These are phyloP conservation scores for Boleophthalmus pectinirostris DNA, from an alignment of 2,113 vertebrate species.

Conservation along the genomic window DNA sequence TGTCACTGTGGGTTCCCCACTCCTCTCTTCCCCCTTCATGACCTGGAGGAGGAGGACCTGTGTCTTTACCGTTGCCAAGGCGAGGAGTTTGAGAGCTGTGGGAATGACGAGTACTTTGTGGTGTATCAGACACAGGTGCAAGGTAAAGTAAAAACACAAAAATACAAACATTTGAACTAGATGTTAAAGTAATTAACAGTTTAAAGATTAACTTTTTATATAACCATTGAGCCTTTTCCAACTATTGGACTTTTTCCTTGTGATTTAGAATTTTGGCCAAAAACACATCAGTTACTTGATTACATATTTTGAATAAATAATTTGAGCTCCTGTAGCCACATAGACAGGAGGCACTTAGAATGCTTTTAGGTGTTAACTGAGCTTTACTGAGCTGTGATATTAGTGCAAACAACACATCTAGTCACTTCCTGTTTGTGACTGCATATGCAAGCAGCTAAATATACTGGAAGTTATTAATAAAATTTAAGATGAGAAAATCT, in stretches of 20 bases:
- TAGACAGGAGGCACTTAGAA: not conserved
- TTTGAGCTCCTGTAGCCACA: not conserved
- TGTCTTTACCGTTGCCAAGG: constrained; percentile 86
- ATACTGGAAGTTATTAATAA: too few species aligned
- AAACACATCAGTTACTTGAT: not conserved
- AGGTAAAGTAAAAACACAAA: constrained; percentile 75
- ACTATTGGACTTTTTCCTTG: not conserved
- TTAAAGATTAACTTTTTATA: too few species aligned
- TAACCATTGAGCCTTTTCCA: too few species aligned
- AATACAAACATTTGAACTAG: too few species aligned
- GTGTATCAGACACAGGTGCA: constrained; percentile 98
- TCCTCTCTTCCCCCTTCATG: constrained; percentile 88
- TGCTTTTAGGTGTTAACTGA: not conserved
- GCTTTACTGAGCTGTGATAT: not conserved
- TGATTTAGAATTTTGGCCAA: not conserved
- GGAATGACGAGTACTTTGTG: constrained; percentile 86
- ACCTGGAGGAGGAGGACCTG: constrained; percentile 88
- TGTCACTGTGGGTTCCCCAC: constrained; percentile 94
- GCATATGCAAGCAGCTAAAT: not conserved
- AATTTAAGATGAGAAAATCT: not conserved
- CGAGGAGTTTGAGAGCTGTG: constrained; percentile 93
- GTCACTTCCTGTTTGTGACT: constrained; percentile 4
- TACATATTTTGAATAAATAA: not conserved
- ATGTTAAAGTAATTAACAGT: too few species aligned
- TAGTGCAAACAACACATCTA: constrained; percentile 1